These are phyloP conservation scores for Rhopalosiphum padi DNA, from an alignment of 1,140 invertebrate genomes.

Conservation along the genomic window DNA sequence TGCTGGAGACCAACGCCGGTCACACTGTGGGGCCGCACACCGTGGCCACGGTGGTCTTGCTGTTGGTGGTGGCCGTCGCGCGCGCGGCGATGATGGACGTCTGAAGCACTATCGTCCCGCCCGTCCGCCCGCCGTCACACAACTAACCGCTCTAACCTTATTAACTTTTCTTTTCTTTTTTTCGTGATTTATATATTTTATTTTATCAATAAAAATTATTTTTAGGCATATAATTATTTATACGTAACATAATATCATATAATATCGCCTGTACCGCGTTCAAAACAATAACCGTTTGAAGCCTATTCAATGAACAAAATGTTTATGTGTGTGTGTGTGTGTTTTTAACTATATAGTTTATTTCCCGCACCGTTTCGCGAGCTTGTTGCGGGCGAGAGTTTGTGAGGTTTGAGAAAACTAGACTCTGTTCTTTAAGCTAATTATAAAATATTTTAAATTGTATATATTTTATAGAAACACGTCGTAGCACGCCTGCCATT, in stretches of 20 bases:
- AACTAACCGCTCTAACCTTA: conserved; percentile 40
- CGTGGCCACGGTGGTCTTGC: background rate
- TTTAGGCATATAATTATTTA: background rate
- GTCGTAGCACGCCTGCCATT: too few relatives aligned
- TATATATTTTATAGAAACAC: too few relatives aligned
- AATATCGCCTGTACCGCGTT: background rate
- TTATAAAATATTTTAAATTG: too few relatives aligned
- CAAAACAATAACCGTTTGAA: background rate
- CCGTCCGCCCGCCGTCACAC: background rate
- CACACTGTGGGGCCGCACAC: background rate
- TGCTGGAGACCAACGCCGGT: background rate
- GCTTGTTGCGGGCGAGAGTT: background rate
- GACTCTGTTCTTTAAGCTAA: too few relatives aligned
- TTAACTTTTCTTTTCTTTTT: conserved; percentile 41
- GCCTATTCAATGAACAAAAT: background rate
- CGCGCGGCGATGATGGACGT: background rate
- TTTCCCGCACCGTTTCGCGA: background rate
- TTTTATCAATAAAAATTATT: background rate
- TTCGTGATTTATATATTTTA: background rate
- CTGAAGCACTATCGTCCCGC: background rate
- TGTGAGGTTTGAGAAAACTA: too few relatives aligned
- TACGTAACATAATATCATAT: background rate
- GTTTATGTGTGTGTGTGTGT: background rate
- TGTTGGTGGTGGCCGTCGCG: background rate
- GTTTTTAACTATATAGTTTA: background rate